Conservation (phyloP, 2,888 invertebrate genomes). For the Phymatocera aterrima region DNA sequence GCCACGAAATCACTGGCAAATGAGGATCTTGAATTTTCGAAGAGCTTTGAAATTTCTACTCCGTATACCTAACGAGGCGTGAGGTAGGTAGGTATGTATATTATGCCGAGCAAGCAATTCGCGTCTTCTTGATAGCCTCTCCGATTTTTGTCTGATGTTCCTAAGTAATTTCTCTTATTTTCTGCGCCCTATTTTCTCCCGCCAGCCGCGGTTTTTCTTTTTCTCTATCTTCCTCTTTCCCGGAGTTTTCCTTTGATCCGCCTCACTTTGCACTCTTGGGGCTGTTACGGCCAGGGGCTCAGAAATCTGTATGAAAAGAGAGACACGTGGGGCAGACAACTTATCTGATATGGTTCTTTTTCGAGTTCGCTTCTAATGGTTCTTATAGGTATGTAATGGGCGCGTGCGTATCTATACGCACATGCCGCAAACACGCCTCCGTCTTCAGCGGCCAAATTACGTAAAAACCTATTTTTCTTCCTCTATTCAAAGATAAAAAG, state of each 20-base stretch:
- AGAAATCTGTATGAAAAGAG: not conserved
- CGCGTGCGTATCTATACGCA: too few species aligned
- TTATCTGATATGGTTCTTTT: conserved; percentile 1
- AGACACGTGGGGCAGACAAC: not conserved
- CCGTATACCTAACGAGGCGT: conserved; percentile 1
- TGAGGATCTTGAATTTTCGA: conserved; percentile 30
- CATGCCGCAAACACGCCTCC: not conserved
- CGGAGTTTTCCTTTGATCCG: conserved; percentile 26
- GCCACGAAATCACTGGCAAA: conserved; percentile 9
- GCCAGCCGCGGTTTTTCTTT: not conserved
- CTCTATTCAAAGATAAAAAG: not conserved
- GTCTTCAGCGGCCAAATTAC: conserved; percentile 1
- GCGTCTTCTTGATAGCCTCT: conserved; percentile 2
- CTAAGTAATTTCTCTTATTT: not conserved
- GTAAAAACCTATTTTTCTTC: not conserved
- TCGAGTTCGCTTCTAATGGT: not conserved
- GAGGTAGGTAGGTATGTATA: too few species aligned
- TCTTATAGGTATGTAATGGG: not conserved
- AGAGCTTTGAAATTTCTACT: not conserved
- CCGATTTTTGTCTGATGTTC: not conserved
- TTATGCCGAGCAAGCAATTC: not conserved
- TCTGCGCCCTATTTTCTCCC: not conserved
- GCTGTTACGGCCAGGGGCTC: conserved; percentile 5
- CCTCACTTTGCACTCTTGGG: not conserved
- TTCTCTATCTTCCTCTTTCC: not conserved